A percentile compares a stretch with the other conserved stretches of the same genome.
phyloP scores from a whole-genome alignment of 2,888 invertebrate species.

The Eristalis intricaria region DNA sequence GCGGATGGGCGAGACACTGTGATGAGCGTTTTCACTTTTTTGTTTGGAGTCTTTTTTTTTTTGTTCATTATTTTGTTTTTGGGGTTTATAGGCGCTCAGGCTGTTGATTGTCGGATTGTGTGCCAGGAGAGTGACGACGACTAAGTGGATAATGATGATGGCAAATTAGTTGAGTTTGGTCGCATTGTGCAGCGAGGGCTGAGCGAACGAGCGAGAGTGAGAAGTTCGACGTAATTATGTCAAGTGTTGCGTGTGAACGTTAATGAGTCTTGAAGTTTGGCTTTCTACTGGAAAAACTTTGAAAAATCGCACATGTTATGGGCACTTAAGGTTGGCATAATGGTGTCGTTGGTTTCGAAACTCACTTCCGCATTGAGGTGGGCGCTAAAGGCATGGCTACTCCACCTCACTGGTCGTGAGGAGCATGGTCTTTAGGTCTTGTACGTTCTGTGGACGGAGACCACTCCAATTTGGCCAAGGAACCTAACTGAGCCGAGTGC shows the following conservation, averaged over 20 bases:
- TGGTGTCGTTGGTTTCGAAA: neutral
- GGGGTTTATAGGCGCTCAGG: neutral
- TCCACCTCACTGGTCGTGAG: neutral
- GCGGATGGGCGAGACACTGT: neutral
- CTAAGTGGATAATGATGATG: neutral
- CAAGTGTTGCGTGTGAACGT: neutral
- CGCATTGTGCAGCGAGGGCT: neutral
- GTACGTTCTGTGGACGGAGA: too few relatives aligned
- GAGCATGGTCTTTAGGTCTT: neutral
- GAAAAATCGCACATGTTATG: neutral
- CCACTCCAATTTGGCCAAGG: too few relatives aligned
- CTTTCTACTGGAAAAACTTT: constrained; percentile 1
- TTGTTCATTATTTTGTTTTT: neutral
- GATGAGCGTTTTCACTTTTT: neutral
- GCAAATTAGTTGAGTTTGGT: neutral
- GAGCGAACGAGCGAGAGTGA: neutral
- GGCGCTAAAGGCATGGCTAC: neutral
- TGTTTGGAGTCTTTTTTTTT: neutral
- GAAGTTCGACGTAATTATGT: neutral
- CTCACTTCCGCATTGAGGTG: neutral
- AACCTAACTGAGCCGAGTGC: too few relatives aligned
- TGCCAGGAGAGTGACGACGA: neutral
- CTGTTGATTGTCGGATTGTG: neutral
- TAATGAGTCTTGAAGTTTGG: neutral
- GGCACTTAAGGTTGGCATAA: neutral